Evolutionary conservation across 2,797 vertebrate genomes (phyloP).

Genomic region (Alectoris magna): DNA sequence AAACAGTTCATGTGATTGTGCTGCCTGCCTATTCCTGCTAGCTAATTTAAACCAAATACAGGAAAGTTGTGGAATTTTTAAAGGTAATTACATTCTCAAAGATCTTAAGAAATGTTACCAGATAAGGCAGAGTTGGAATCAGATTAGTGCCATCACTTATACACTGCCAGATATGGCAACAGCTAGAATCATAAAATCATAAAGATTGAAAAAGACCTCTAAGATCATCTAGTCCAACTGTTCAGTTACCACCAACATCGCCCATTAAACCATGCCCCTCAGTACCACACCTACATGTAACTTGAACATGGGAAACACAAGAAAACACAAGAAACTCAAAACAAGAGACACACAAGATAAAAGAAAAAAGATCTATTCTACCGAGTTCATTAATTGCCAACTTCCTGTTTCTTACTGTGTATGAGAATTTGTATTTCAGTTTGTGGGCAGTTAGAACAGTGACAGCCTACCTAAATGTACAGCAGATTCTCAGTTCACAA

Average conservation of each 20-base stretch:
- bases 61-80: neutral
- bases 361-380: neutral
- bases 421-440: neutral
- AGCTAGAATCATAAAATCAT: neutral
- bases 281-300: too few species aligned
- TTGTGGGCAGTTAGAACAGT: neutral
- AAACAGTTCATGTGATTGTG: neutral
- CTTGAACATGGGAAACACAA: too few species aligned
- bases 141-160: neutral
- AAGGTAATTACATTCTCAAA: neutral
- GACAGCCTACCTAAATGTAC: neutral
- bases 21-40: neutral
- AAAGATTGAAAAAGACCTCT: too few species aligned
- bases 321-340: too few species aligned
- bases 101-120: neutral
- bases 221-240: too few species aligned
- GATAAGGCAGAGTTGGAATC: neutral
- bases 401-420: neutral
- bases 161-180: neutral
- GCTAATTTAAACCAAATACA: neutral
- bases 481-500: neutral
- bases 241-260: too few species aligned
- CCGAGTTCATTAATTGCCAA: neutral
- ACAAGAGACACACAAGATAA: neutral
- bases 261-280: too few species aligned